Base-by-base conservation (phyloP, 1,140 invertebrate genomes). In the Nasonia longicornis region DNA sequence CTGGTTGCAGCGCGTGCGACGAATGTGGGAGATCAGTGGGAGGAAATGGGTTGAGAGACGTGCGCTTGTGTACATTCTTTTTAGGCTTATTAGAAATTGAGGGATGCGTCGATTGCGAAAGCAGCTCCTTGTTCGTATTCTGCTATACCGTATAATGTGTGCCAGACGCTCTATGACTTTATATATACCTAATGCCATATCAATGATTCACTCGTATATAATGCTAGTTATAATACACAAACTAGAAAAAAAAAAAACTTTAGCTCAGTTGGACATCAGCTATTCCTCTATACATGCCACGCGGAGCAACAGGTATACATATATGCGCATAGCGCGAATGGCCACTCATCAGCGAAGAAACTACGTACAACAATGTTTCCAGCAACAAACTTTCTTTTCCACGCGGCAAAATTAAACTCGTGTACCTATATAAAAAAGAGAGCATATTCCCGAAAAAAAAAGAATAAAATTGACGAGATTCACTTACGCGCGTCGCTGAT, bases 11-110 rank as follows among this genome's bases (percentile, higher is more conserved):
- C 16, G 38, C 72, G 38, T 29, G 77, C 45, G 77, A 78, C 64
- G 16, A 78, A 78, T 70, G 10, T 42, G 58, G 48, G 48, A 78
- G 16, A 78, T 78, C 58, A 58, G 71, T 58, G 35, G 0, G 58
- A 16, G 58, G 11, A 42, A 10, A 42, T 35, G 31, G 31, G 0
- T 6, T 6, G 31, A 6, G 3, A 35, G 31, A 42, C 8, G 38
- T 10, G 38, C 1, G 38, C 38, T 42, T 8, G 6, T 42, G 10
- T 42, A 42, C 38, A 11, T 42, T 42, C 8, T 42, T 11, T 42
- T 42, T 38, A 26, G 26, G 26, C 26, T 26, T 26, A 26, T 26
- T 26, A 4, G 35, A 38, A 8, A 38, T 0, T 26, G 35, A 38
- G 35, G 38, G 38, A 42, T 42, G 1, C 8, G 10, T 42, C 10